Conservation (phyloP, 2,888 invertebrate genomes). For the Drosophila diplacantha region DNA sequence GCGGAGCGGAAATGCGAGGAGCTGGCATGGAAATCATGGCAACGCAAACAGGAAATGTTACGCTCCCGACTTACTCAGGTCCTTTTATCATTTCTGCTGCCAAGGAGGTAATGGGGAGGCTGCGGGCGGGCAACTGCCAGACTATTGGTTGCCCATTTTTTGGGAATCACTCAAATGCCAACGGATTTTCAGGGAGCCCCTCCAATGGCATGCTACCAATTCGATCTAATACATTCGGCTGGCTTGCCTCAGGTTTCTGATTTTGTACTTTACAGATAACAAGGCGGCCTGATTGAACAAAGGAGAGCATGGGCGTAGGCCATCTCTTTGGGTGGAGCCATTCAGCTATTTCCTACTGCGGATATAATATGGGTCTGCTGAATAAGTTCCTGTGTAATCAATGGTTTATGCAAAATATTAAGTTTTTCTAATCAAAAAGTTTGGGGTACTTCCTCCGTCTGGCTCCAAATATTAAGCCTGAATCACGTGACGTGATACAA, state of each 20-base stretch:
- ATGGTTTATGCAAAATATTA: background rate
- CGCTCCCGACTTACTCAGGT: conserved; percentile 40
- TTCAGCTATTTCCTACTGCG: background rate
- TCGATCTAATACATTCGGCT: conserved; percentile 8
- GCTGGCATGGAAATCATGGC: conserved; percentile 66
- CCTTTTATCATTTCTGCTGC: conserved; percentile 27
- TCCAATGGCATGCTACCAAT: conserved; percentile 12
- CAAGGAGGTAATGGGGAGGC: conserved; percentile 26
- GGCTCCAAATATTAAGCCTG: background rate
- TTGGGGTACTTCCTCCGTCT: background rate
- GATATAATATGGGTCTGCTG: background rate
- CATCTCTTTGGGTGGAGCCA: background rate
- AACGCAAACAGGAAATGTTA: conserved; percentile 71
- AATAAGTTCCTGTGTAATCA: too few relatives aligned
- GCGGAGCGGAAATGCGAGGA: conserved; percentile 28
- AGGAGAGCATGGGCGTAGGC: background rate
- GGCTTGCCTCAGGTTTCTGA: conserved; percentile 5
- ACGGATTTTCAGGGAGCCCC: background rate
- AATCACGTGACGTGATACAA: background rate
- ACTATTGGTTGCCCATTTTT: conserved; percentile 19
- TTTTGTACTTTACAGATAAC: conserved; percentile 4
- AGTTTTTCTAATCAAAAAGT: conserved; percentile 1
- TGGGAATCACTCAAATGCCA: conserved; percentile 6
- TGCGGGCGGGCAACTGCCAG: conserved; percentile 15
- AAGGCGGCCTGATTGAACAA: conserved; percentile 12